Base-by-base conservation (phyloP, 2,797 vertebrate species). In the Ceyx erithaca region DNA sequence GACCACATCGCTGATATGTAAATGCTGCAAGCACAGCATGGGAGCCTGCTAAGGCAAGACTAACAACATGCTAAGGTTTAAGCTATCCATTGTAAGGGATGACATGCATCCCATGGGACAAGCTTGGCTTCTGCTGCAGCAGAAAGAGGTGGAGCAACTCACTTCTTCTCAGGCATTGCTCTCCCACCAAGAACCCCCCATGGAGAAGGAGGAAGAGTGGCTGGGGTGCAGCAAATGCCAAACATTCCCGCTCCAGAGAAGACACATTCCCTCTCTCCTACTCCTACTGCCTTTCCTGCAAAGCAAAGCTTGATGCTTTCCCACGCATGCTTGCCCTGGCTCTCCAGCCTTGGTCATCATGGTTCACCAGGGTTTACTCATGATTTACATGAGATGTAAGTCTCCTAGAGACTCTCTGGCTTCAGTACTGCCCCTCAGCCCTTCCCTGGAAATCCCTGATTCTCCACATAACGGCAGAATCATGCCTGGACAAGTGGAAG, bases 201-300 rank as follows among this genome's bases (percentile, higher is more conserved):
- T 40, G 14, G 81, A 95, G 92, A 92, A 89, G 28, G 54, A 95
- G 87, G 92, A 95, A 95, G 91, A 94, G 79, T 43, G 35, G 62
- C 87, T 22, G 17, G 92, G 93, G 87, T 95, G 92, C 62, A 95
- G 76, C 79, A 89, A 92, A 95, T 94, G 76, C 92, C 93, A 80
- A 93, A 80, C 93, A 96, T 95, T 95, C 92, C 81, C 23, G 3
- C 76, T 89, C 66, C 79, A 63, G 54, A 37, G 87, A 95, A 95
- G 92, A 33, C 85, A 79, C 40, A 10, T 83, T 66, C 81, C 58
- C 48, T 33, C 14, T 80, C 69, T 89, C 46, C 69, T 25, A 46
- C 64, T 67, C 85, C 85, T 82, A 77, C 76, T 23, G 81, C 54
- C 79, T 68, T 84, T 93, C 69, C 87, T 76, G 66, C 89, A 89